Percentiles rank a stretch among this genome's conserved stretches.
Evolutionary conservation across 2,113 vertebrate species (phyloP).

Genomic region (Cardinalis cardinalis): DNA sequence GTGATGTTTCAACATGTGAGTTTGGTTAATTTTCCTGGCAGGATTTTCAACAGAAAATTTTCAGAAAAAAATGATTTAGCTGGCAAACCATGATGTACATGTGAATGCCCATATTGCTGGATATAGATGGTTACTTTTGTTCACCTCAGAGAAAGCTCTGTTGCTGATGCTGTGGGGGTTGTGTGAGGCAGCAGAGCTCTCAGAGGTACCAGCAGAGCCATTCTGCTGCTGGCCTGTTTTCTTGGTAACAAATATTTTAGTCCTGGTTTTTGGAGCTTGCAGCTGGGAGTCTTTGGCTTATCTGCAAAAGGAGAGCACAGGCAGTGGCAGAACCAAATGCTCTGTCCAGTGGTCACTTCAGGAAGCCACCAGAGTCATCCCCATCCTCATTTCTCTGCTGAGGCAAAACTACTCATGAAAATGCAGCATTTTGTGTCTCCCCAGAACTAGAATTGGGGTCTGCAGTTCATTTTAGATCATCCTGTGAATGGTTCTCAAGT

Average conservation of each 20-base stretch:
- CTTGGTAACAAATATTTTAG: neutral
- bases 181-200: neutral
- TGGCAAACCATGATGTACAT: neutral
- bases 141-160: neutral
- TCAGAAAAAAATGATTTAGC: rapidly evolving
- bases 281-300: neutral
- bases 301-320: neutral
- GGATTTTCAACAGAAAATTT: neutral
- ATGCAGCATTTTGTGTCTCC: rapidly evolving
- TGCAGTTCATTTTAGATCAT: neutral
- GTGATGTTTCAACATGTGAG: neutral
- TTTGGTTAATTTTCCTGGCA: neutral
- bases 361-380: rapidly evolving
- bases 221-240: neutral
- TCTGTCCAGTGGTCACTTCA: neutral
- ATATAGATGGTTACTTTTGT: neutral
- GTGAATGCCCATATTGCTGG: neutral
- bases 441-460: neutral
- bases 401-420: neutral
- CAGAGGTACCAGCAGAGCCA: rapidly evolving
- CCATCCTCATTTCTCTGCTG: neutral
- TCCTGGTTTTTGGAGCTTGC: neutral
- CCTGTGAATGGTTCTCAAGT: neutral
- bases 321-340: neutral
- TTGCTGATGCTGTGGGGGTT: neutral